phyloP scores from a whole-genome alignment of 2,888 invertebrate species.

The Hipparchia sbordonii region DNA sequence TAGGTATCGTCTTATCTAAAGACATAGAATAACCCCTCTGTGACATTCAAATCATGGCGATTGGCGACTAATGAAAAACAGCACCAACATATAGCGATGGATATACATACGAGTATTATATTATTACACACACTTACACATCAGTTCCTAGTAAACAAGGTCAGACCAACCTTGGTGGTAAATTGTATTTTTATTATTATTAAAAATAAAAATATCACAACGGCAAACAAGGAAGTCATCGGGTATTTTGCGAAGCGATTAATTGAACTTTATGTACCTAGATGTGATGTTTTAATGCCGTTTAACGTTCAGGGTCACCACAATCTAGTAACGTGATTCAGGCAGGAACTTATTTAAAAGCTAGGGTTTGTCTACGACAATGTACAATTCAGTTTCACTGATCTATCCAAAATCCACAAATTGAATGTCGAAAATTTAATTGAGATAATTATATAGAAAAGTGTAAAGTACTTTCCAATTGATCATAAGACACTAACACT shows the following conservation, averaged over 20 bases:
- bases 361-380: background rate
- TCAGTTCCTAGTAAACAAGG: slow-evolving; percentile 76
- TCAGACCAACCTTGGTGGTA: slow-evolving; percentile 68
- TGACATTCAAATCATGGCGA: slow-evolving; percentile 28
- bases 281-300: slow-evolving; percentile 57
- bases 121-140: slow-evolving; percentile 62
- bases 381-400: too few species aligned
- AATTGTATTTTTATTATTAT: slow-evolving; percentile 71
- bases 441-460: too few species aligned
- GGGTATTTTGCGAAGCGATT: slow-evolving; percentile 57
- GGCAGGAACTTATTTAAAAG: slow-evolving; percentile 43
- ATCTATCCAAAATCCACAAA: too few species aligned
- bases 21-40: slow-evolving; percentile 13
- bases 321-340: slow-evolving; percentile 42
- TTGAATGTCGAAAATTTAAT: too few species aligned
- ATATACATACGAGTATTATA: slow-evolving; percentile 46
- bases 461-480: too few species aligned
- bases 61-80: slow-evolving; percentile 35
- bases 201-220: slow-evolving; percentile 68
- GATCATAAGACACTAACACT: too few species aligned
- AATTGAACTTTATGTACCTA: slow-evolving; percentile 56
- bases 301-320: slow-evolving; percentile 59
- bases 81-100: slow-evolving; percentile 40
- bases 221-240: slow-evolving; percentile 75
- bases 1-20: background rate